A percentile compares a stretch with the other conserved stretches of the same genome.
Evolutionary conservation across 1,140 invertebrate genomes (phyloP).

Genomic region (Drosophila miranda): DNA sequence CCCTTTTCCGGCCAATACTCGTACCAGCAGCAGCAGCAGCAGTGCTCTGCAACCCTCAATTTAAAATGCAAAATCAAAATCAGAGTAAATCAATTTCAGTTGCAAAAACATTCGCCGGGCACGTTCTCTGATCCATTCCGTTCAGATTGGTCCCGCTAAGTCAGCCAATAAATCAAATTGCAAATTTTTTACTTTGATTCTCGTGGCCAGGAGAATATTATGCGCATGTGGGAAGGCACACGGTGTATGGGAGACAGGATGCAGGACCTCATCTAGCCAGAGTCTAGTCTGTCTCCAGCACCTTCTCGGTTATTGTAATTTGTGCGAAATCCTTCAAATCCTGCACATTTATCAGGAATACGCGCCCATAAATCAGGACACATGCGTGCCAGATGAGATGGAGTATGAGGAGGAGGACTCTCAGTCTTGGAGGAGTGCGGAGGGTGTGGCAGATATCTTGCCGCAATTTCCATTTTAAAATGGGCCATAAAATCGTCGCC

Average conservation of each 20-base stretch:
- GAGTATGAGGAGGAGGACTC: background rate
- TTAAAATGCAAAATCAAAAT: slow-evolving; percentile 82
- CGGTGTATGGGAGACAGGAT: slow-evolving; percentile 4
- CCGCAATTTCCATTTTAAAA: slow-evolving; percentile 52
- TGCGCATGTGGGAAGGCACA: slow-evolving; percentile 60
- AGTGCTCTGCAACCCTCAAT: slow-evolving; percentile 58
- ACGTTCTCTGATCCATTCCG: slow-evolving; percentile 44
- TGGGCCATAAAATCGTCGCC: slow-evolving; percentile 58
- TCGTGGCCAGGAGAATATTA: slow-evolving; percentile 40
- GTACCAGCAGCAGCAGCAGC: background rate
- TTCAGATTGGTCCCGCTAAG: slow-evolving; percentile 47
- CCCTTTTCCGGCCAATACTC: slow-evolving; percentile 19
- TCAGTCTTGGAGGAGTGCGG: background rate
- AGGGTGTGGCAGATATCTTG: slow-evolving; percentile 35
- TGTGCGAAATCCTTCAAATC: slow-evolving; percentile 74
- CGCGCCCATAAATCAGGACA: slow-evolving; percentile 69
- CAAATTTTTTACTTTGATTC: slow-evolving; percentile 49
- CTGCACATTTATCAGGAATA: slow-evolving; percentile 70
- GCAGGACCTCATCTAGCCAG: slow-evolving; percentile 20
- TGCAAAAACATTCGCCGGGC: slow-evolving; percentile 58
- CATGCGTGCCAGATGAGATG: slow-evolving; percentile 45
- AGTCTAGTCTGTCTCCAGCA: slow-evolving; percentile 8
- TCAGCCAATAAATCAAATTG: slow-evolving; percentile 80
- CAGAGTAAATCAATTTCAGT: slow-evolving; percentile 81
- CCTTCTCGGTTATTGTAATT: slow-evolving; percentile 62